phyloP scores from a whole-genome alignment of 2,888 invertebrate genomes.

The Nephrotoma guestfalica region DNA sequence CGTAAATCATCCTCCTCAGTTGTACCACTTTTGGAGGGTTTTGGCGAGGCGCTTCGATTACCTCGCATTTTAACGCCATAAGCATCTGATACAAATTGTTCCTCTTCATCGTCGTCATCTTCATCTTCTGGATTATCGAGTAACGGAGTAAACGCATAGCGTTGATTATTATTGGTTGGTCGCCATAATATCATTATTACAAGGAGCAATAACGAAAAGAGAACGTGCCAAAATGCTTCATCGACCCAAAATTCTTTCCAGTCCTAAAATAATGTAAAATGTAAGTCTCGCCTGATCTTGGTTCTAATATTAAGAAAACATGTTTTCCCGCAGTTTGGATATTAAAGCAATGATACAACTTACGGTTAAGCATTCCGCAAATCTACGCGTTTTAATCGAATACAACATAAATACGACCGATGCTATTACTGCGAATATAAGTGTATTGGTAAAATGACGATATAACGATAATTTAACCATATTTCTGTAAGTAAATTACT shows the following conservation, averaged over 20 bases:
- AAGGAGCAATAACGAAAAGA: constrained; percentile 74
- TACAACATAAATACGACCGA: constrained; percentile 90
- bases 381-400: constrained; percentile 68
- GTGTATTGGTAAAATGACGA: constrained; percentile 85
- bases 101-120: constrained; percentile 65
- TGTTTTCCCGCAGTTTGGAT: not conserved
- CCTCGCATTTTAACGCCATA: constrained; percentile 69
- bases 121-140: constrained; percentile 71
- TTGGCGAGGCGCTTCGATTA: constrained; percentile 33
- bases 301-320: too few species aligned
- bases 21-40: constrained; percentile 27
- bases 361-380: constrained; percentile 61
- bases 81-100: constrained; percentile 73
- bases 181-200: constrained; percentile 94
- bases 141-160: constrained; percentile 86
- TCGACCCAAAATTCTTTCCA: constrained; percentile 92
- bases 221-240: constrained; percentile 88
- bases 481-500: constrained; percentile 43
- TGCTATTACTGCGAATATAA: constrained; percentile 80
- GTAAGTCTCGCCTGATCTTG: not conserved
- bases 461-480: constrained; percentile 80
- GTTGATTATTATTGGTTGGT: constrained; percentile 89
- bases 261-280: constrained; percentile 35
- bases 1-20: constrained; percentile 62
- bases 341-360: constrained; percentile 21